Evolutionary conservation across 2,113 vertebrate genomes (phyloP), one percentile per base, ranked within the genome.

Genomic region (Periophthalmus modestus): DNA sequence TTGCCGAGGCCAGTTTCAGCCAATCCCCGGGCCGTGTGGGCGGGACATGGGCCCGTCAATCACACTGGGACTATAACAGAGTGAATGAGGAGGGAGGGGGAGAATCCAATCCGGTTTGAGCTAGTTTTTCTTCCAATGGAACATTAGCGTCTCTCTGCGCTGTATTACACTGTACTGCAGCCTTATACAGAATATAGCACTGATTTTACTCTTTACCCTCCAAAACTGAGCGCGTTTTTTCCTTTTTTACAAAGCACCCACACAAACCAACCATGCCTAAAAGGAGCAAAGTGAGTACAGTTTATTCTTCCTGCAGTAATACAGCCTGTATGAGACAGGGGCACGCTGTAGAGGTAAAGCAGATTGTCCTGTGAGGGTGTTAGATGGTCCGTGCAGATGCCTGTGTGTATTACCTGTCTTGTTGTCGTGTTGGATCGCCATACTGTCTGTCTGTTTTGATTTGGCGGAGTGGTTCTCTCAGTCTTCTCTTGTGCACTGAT

Each of bases 101-200:
- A 89, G 92, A 92, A 93, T 92, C 92, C 93, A 93, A 94, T 95
- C 95, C 92, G 93, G 95, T 95, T 96, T 95, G 83, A 95, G 94
- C 95, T 93, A 93, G 95, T 95, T 96, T 87, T 91, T 85, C 88
- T 91, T 92, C 92, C 92, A 91, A 91, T 93, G 90, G 93, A 93
- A 91, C 92, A 93, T 89, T 94, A 94, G 89, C 89, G 91, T 90
- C 87, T 92, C 82, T 84, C 87, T 83, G 81, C 82, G 82, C 91
- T 86, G 90, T 81, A 87, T 87, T 86, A 85, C 77, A 89, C 87
- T 89, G 83, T 89, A 92, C 86, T 87, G 88, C 88, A 88, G 90
- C 90, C 89, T 89, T 90, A 89, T 87, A 85, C 82, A 61, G 69
- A 83, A 85, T 84, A 88, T 78, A 87, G 86, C 79, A 81, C 85